Conservation (phyloP, 2,113 vertebrate genomes). For the Vulpes vulpes region DNA sequence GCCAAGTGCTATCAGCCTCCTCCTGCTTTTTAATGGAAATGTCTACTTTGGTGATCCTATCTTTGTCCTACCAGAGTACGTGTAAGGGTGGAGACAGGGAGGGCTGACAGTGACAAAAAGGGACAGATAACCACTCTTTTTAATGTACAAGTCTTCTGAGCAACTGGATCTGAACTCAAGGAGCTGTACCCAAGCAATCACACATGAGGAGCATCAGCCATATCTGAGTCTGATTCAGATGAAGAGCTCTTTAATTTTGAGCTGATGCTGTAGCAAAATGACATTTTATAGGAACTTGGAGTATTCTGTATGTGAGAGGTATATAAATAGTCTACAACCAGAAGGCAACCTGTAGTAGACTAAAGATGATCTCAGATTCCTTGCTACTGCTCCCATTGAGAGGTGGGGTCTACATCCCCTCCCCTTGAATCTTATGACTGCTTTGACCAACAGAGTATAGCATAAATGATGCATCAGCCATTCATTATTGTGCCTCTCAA, state of each 20-base stretch:
- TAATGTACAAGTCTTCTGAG: neutral
- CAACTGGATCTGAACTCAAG: neutral
- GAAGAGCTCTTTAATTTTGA: neutral
- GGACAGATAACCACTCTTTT: neutral
- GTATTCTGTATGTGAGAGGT: neutral
- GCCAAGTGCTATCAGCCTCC: neutral
- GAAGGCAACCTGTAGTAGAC: neutral
- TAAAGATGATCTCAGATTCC: neutral
- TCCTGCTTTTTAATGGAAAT: neutral
- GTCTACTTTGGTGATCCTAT: neutral
- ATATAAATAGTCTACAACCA: neutral
- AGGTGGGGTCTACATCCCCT: neutral
- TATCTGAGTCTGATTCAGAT: neutral
- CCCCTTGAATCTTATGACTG: neutral
- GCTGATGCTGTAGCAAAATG: neutral
- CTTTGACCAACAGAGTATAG: neutral
- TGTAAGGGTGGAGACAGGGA: fast-evolving
- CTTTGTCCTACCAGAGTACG: neutral
- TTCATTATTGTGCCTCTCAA: neutral
- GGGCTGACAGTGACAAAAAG: neutral
- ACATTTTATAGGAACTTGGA: neutral
- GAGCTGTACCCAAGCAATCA: neutral
- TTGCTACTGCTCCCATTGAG: neutral
- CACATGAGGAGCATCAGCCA: neutral
- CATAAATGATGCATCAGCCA: neutral